Evolutionary conservation across 2,888 invertebrate species (phyloP), one percentile per base, ranked within the genome.

Genomic region (Trichacis sp.): DNA sequence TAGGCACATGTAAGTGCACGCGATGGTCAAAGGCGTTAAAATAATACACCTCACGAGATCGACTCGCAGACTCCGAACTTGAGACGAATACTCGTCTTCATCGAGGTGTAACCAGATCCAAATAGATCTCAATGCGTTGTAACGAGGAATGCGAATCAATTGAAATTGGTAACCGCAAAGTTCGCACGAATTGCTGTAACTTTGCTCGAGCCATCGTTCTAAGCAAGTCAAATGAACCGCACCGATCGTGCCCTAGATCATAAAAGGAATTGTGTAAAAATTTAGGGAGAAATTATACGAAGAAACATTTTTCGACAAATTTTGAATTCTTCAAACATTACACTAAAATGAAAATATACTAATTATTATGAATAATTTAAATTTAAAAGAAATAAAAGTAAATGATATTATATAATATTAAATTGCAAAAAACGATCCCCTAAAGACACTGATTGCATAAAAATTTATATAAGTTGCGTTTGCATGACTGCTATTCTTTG

Each of bases 191-290:
- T 89, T 89, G 62, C 89, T 88, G 24, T 92, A 91, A 1, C 91
- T 90, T 77, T 92, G 91, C 1, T 91, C 91, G 36, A 93, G 85
- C 93, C 93, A 93, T 51, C 88, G 87, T 82, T 93, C 92, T 71
- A 93, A 84, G 78, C 93, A 93, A 59, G 88, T 88, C 1, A 91
- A 87, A 81, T 93, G 92, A 9, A 92, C 89, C 54, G 90, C 87
- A 0, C 92, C 92, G 69, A 93, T 90, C 1, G 91, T 90, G 0
- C 93, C 93, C 87, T 88, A 48, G 45, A 54, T 46, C 33, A 43
- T n/a, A n/a, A n/a, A n/a, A n/a, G n/a, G n/a, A n/a, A n/a, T n/a
- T n/a, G n/a, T n/a, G n/a, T n/a, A n/a, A n/a, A n/a, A n/a, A n/a
- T n/a, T n/a, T n/a, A n/a, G n/a, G n/a, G n/a, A n/a, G n/a, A n/a